Conservation (phyloP, 2,113 vertebrate species). For the Megaptera novaeangliae region DNA sequence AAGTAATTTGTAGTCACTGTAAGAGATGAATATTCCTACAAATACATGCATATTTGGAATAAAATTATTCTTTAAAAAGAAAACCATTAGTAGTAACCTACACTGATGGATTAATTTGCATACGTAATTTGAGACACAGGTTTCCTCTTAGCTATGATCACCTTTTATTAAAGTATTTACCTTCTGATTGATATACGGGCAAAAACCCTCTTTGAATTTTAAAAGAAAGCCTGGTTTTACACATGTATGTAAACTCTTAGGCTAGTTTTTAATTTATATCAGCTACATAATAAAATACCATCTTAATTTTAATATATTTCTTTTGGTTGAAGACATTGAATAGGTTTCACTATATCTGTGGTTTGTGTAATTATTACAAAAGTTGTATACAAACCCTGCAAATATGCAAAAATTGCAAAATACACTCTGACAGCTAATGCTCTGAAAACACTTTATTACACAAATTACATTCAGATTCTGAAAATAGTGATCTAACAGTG, state of each 20-base stretch:
- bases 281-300: slow-evolving; percentile 63
- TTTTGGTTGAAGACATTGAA: slow-evolving; percentile 46
- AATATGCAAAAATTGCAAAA: slow-evolving; percentile 75
- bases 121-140: slow-evolving; percentile 69
- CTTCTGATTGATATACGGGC: slow-evolving; percentile 55
- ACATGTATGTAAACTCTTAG: slow-evolving; percentile 36
- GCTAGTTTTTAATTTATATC: slow-evolving; percentile 36
- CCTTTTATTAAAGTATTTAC: slow-evolving; percentile 73
- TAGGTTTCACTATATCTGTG: slow-evolving; percentile 32
- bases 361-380: slow-evolving; percentile 59
- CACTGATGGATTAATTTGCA: slow-evolving; percentile 6
- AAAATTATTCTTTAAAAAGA: slow-evolving; percentile 14
- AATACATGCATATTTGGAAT: background rate
- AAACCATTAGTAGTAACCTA: background rate
- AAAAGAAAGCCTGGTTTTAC: slow-evolving; percentile 53
- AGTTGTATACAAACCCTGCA: slow-evolving; percentile 43
- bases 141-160: slow-evolving; percentile 69
- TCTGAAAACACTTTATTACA: slow-evolving; percentile 99
- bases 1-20: background rate
- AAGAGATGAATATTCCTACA: background rate
- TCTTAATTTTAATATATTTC: slow-evolving; percentile 61
- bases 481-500: slow-evolving; percentile 99
- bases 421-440: slow-evolving; percentile 84
- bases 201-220: slow-evolving; percentile 54
- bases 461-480: slow-evolving; percentile 98